phyloP scores from a whole-genome alignment of 2,113 vertebrate species.

The Sylvia atricapilla region DNA sequence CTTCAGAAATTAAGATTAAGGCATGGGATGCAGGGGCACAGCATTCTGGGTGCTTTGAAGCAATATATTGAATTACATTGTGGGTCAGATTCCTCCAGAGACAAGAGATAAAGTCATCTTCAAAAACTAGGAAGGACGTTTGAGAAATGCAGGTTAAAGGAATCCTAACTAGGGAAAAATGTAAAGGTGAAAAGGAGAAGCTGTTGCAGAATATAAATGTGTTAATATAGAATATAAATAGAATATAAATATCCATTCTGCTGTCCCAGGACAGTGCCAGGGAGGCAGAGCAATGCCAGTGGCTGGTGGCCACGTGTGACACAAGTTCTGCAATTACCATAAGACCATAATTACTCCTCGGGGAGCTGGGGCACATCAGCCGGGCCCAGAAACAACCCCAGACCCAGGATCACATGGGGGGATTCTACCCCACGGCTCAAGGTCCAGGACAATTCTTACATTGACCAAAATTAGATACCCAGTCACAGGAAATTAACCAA shows the following conservation, averaged over 20 bases:
- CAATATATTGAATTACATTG: background rate
- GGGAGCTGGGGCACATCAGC: accelerated
- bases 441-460: background rate
- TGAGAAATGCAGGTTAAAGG: background rate
- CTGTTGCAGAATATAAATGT: background rate
- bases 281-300: background rate
- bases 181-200: background rate
- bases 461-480: background rate
- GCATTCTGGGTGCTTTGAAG: background rate
- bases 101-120: background rate
- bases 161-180: background rate
- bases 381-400: background rate
- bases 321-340: background rate
- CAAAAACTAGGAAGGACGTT: background rate
- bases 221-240: no score
- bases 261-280: no score
- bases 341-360: background rate
- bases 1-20: constrained; percentile 13
- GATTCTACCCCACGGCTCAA: background rate
- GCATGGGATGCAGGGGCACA: background rate
- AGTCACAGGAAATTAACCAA: background rate
- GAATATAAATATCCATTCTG: background rate
- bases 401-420: background rate
- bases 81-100: background rate
- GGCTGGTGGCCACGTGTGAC: background rate